phyloP scores from a whole-genome alignment of 1,140 invertebrate species.

The Atta cephalotes region DNA sequence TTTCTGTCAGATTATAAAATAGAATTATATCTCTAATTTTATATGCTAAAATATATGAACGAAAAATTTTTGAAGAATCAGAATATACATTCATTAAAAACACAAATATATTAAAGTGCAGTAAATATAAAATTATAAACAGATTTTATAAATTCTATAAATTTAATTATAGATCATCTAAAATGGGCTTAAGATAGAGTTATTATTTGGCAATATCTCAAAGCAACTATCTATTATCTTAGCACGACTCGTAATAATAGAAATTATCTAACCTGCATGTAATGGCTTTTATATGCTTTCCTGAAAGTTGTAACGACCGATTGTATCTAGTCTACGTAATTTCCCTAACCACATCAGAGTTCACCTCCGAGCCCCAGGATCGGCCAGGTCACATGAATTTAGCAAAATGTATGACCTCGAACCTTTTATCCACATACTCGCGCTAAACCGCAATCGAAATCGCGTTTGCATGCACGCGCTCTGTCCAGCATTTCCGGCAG shows the following conservation, averaged over 20 bases:
- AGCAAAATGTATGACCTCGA: conserved; percentile 46
- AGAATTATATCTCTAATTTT: neutral
- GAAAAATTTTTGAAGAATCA: neutral
- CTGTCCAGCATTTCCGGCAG: conserved; percentile 31
- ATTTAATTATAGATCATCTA: conserved; percentile 5
- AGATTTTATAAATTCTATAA: neutral
- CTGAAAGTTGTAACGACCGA: conserved; percentile 61
- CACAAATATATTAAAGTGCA: neutral
- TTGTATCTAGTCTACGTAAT: conserved; percentile 54
- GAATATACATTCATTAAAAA: neutral
- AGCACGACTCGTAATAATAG: conserved; percentile 45
- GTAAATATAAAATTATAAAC: neutral
- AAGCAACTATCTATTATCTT: conserved; percentile 44
- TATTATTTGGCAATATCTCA: conserved; percentile 41
- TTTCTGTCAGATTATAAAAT: neutral
- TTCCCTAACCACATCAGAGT: conserved; percentile 54
- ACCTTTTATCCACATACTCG: conserved; percentile 38
- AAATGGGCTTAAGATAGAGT: conserved; percentile 32
- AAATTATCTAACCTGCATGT: conserved; percentile 50
- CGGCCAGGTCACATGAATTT: conserved; percentile 57
- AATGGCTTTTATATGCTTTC: conserved; percentile 56
- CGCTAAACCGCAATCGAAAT: conserved; percentile 39
- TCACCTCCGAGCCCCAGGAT: conserved; percentile 38
- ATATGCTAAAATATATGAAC: neutral
- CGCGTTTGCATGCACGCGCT: conserved; percentile 36